These are phyloP conservation scores for Diuraphis noxia DNA, from an alignment of 1,140 invertebrate species.

Conservation along the genomic window DNA sequence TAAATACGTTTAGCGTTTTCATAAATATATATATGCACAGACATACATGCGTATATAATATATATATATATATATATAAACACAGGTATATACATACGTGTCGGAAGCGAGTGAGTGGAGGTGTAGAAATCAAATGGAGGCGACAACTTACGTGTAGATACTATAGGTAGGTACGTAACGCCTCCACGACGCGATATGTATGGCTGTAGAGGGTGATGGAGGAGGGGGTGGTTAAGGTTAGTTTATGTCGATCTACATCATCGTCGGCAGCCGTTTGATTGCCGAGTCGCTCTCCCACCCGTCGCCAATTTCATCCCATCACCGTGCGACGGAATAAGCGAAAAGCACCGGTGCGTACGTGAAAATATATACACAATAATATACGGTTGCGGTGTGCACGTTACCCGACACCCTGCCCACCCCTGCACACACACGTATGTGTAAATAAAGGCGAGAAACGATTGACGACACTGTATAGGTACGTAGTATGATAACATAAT, in stretches of 20 bases:
- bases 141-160: slow-evolving; percentile 8
- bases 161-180: not conserved
- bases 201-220: not conserved
- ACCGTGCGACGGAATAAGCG: not conserved
- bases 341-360: not conserved
- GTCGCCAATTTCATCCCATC: not conserved
- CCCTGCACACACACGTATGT: not conserved
- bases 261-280: slow-evolving; percentile 18
- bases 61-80: not conserved
- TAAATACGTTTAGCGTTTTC: slow-evolving; percentile 38
- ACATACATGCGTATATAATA: not conserved
- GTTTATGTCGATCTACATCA: slow-evolving; percentile 42
- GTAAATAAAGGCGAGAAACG: not conserved
- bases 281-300: not conserved
- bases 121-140: slow-evolving; percentile 23
- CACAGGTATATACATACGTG: not conserved
- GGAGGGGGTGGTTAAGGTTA: not conserved
- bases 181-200: not conserved
- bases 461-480: not conserved
- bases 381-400: not conserved
- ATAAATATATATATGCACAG: not conserved
- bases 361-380: slow-evolving; percentile 1
- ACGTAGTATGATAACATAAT: not conserved
- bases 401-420: not conserved
- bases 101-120: not conserved